Base-by-base conservation (phyloP, 2,113 vertebrate species). In the Origma solitaria region DNA sequence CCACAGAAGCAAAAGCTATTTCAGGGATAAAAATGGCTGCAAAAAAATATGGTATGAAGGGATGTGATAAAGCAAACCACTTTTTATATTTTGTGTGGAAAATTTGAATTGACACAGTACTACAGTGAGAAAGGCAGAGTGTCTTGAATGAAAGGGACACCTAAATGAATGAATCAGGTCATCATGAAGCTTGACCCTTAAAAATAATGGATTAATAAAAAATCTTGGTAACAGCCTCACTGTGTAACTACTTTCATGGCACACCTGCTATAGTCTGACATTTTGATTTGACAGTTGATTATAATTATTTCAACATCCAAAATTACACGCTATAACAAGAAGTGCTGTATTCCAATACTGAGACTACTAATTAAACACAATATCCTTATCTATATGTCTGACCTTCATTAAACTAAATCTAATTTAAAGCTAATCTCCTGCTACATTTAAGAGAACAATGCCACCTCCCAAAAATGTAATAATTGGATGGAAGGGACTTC, bases 381-480 rank as follows among this genome's bases (percentile, higher is more conserved):
- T 13, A 4, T 51, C 45, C 57, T 53, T 92, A 82, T 54, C 83
- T 94, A 51, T 62, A 65, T 0, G 13, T 44, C 30, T 87, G 88
- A 92, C 90, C 86, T 93, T 80, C 64, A 89, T 80, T 35, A 80
- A 87, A 81, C 93, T 96, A 96, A 71, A 75, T 28, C 88, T 96
- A 96, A 90, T 88, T 88, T 75, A 81, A 62, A 90, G 69, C 72
- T 91, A 86, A 82, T 72, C 69, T 95, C 65, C 75, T 91, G 82
- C 64, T 95, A 83, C 30, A 68, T 33, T 88, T 81, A 94, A 88
- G 24, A 82, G 75, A 95, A 80, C 42, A 85, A 73, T 49, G 22
- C 9, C 31, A 65, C 77, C 84, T 92, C 69, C 25, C 51, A 70
- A 45, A 95, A 81, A 64, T 42, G 49, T 47, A 83, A 37, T 66